A percentile compares a stretch with the other conserved stretches of the same genome.
phyloP scores from a whole-genome alignment of 2,797 vertebrate species.

The Scleropages formosus region DNA sequence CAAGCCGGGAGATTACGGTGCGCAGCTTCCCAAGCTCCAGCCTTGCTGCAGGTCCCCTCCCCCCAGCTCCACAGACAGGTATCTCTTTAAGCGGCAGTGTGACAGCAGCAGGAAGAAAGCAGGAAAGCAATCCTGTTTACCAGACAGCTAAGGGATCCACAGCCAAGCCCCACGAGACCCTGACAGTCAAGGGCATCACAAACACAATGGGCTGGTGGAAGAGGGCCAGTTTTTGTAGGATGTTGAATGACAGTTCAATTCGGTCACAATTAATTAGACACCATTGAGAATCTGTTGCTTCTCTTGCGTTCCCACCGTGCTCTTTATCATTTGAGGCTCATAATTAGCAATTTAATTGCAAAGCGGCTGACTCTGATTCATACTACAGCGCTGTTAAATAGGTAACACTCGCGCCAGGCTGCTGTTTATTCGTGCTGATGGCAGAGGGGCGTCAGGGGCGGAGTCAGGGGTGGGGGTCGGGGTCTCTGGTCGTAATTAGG shows the following conservation, averaged over 20 bases:
- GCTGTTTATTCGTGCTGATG: neutral
- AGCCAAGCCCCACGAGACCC: neutral
- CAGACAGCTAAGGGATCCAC: too few relatives aligned
- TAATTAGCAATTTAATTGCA: slow-evolving; percentile 21
- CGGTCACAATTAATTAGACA: slow-evolving; percentile 7
- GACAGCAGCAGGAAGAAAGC: neutral
- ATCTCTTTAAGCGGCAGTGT: neutral
- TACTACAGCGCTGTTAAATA: neutral
- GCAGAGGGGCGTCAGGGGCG: neutral
- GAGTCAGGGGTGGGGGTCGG: neutral
- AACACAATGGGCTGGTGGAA: neutral
- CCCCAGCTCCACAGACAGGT: neutral
- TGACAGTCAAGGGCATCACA: neutral
- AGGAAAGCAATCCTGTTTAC: neutral
- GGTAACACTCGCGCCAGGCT: neutral
- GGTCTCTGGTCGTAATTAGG: neutral
- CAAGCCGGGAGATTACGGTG: slow-evolving; percentile 62
- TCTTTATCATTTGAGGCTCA: neutral
- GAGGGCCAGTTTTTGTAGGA: neutral
- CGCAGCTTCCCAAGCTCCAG: slow-evolving; percentile 44
- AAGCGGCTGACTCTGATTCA: neutral
- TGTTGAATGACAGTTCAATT: neutral
- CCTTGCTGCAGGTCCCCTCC: neutral
- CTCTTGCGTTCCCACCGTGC: neutral
- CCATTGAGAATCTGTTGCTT: neutral